Evolutionary conservation across 2,888 invertebrate genomes (phyloP), one percentile per base, ranked within the genome.

Genomic region (Leptogaster cylindrica): DNA sequence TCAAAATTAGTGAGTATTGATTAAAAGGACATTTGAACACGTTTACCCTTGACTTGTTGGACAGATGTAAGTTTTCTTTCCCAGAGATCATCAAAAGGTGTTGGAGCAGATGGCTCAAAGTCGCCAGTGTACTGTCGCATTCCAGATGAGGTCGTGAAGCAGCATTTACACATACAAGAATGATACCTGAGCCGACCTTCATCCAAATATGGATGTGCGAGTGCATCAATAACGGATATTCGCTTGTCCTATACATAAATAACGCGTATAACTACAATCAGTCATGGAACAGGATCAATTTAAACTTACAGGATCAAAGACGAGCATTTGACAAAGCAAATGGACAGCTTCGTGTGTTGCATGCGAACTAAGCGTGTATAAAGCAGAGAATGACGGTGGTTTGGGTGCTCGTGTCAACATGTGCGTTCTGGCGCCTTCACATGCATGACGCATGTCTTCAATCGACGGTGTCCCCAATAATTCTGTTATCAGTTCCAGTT

Each of bases 151-250:
- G 88, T 88, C 67, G 91, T 90, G 82, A 91, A 94, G 84, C 99
- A 99, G 78, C 99, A 99, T 80, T 92, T 92, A 86, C 99, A 99
- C 99, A 99, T 99, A 83, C 99, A 99, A 71, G 97, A 98, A 84
- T 99, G 99, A 85, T 97, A 99, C 77, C 99, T 89, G 77, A 99
- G 87, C 73, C 99, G 88, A 25, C 98, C 99, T 81, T 99, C 99
- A 79, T 97, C 97, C 73, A 99, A 84, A 83, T 98, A 99, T 5
- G 97, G 96, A 84, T 98, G 98, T 65, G 94, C 92, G 73, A 99
- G 85, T 28, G 98, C 98, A 80, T 97, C 95, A 68, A 92, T 90
- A 65, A 97, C 96, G 2, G 92, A 91, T 80, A 97, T 95, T 76
- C 99, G 88, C 83, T 96, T 95, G 77, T 94, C 91, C 92, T 93